Percentiles rank a stretch among this genome's conserved stretches.
These are phyloP conservation scores for Trematomus bernacchii DNA, from an alignment of 2,797 vertebrate genomes.

Conservation along the genomic window DNA sequence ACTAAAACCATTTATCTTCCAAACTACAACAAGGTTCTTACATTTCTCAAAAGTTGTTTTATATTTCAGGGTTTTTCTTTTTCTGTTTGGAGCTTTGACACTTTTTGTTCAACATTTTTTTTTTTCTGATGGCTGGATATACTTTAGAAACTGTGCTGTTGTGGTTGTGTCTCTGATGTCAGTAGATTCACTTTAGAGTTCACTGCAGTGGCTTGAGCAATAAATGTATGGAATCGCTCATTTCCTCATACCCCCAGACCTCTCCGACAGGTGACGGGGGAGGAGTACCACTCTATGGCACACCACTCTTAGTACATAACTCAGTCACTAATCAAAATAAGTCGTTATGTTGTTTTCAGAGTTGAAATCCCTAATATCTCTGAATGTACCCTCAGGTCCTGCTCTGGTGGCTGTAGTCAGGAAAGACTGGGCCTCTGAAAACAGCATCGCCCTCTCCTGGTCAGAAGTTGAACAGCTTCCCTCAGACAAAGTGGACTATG, in stretches of 20 bases:
- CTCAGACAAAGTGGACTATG: slow-evolving; percentile 95
- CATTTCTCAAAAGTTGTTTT: slow-evolving; percentile 34
- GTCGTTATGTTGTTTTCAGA: slow-evolving; percentile 1
- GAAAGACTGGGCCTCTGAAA: slow-evolving; percentile 96
- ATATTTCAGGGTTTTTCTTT: slow-evolving; percentile 19
- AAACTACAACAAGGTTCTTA: slow-evolving; percentile 13
- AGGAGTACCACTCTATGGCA: background rate
- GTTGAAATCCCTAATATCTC: slow-evolving; percentile 12
- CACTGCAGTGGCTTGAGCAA: slow-evolving; percentile 34
- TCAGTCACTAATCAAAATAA: background rate
- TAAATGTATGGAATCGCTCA: slow-evolving; percentile 43
- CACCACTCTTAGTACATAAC: background rate
- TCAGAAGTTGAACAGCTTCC: slow-evolving; percentile 92
- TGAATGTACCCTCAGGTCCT: slow-evolving; percentile 89
- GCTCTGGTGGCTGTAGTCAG: slow-evolving; percentile 94
- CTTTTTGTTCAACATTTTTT: slow-evolving; percentile 21
- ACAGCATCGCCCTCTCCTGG: slow-evolving; percentile 98
- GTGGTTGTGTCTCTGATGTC: slow-evolving; percentile 23
- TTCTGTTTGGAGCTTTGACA: slow-evolving; percentile 3
- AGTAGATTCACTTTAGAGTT: slow-evolving; percentile 37
- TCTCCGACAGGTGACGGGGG: slow-evolving; percentile 11
- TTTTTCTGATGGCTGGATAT: slow-evolving; percentile 34
- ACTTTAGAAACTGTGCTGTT: slow-evolving; percentile 32
- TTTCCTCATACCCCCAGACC: slow-evolving; percentile 24
- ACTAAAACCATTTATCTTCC: slow-evolving; percentile 31